phyloP scores from a whole-genome alignment of 2,113 vertebrate genomes.

The Chaetorhynchus papuensis region DNA sequence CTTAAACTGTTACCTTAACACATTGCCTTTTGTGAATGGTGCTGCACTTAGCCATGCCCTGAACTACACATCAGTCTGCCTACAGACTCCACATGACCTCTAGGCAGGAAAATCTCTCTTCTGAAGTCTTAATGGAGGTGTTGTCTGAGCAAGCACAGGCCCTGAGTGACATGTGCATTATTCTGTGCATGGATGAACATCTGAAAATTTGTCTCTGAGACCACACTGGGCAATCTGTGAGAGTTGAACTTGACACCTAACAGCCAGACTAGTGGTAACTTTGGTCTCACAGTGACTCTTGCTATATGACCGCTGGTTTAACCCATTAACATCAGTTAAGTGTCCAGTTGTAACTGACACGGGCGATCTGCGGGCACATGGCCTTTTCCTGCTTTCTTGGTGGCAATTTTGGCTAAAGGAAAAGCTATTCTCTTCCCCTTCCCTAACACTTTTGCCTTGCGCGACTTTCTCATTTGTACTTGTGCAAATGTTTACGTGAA shows the following conservation, averaged over 20 bases:
- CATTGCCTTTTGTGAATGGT: slow-evolving; percentile 15
- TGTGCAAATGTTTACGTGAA: not conserved
- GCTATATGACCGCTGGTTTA: not conserved
- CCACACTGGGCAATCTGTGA: slow-evolving; percentile 41
- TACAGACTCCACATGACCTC: slow-evolving; percentile 47
- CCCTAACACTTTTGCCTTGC: not conserved
- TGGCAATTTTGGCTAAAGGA: not conserved
- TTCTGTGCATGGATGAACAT: not conserved
- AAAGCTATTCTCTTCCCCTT: not conserved
- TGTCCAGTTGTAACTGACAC: not conserved
- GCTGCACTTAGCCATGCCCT: not conserved
- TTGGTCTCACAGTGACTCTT: not conserved
- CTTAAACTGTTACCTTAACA: not conserved
- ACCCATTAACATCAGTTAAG: slow-evolving; percentile 20
- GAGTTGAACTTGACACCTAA: slow-evolving; percentile 55
- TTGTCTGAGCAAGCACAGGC: slow-evolving; percentile 54
- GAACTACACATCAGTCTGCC: not conserved
- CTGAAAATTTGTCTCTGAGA: slow-evolving; percentile 18
- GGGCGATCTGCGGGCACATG: fast-evolving
- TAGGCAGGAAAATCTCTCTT: slow-evolving; percentile 55
- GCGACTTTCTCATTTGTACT: not conserved
- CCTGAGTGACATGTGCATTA: slow-evolving; percentile 53
- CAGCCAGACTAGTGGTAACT: not conserved
- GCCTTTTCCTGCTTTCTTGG: not conserved
- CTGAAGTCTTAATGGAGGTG: slow-evolving; percentile 60